A percentile compares a stretch with the other conserved stretches of the same genome.
Evolutionary conservation across 2,888 invertebrate genomes (phyloP).

Genomic region (Cheiracanthium punctorium): DNA sequence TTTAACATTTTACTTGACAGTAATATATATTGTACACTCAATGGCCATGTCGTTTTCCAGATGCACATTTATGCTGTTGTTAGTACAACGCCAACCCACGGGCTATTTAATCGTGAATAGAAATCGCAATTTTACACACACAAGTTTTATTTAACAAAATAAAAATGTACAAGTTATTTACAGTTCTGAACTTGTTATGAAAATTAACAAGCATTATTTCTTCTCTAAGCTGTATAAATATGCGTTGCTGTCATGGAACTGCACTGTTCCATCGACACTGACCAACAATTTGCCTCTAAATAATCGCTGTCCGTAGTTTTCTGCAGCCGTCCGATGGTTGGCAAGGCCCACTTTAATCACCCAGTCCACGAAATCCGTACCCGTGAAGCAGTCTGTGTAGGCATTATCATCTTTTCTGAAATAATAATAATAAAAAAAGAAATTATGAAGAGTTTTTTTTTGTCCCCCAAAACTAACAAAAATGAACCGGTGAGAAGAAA

Average conservation of each 20-base stretch:
- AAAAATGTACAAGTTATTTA: conserved; percentile 22
- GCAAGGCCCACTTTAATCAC: conserved; percentile 88
- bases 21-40: too few relatives aligned
- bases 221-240: conserved; percentile 41
- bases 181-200: not conserved
- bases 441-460: too few relatives aligned
- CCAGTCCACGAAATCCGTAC: conserved; percentile 91
- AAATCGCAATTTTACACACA: too few relatives aligned
- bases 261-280: conserved; percentile 88
- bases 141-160: not conserved
- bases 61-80: too few relatives aligned
- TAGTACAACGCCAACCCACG: too few relatives aligned
- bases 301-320: conserved; percentile 88
- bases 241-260: conserved; percentile 83
- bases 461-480: too few relatives aligned
- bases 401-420: conserved; percentile 45
- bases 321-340: conserved; percentile 86
- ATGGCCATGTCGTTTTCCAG: too few relatives aligned
- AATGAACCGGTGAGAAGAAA: too few relatives aligned
- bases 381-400: conserved; percentile 86
- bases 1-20: too few relatives aligned
- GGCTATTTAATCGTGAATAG: too few relatives aligned
- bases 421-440: not conserved
- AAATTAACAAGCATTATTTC: not conserved
- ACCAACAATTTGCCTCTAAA: conserved; percentile 89